Conservation (phyloP, 2,113 vertebrate species). For the Saguinus imperator region DNA sequence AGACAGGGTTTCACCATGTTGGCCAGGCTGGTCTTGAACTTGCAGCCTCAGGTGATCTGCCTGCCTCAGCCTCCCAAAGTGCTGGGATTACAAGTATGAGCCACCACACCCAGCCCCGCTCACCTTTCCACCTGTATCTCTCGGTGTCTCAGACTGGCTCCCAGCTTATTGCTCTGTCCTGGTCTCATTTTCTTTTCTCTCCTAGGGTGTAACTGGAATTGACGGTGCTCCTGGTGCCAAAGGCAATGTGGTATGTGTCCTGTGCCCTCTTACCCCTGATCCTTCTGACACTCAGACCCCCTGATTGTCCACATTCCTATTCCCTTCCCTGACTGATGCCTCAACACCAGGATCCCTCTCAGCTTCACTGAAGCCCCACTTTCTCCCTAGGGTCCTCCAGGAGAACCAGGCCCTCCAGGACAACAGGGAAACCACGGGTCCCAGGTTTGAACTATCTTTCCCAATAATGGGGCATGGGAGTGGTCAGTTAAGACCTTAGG, state of each 20-base stretch:
- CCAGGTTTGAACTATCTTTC: slow-evolving; percentile 84
- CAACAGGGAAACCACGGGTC: slow-evolving; percentile 94
- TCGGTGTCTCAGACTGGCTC: background rate
- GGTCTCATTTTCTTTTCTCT: slow-evolving; percentile 29
- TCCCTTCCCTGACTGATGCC: background rate
- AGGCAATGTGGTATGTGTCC: slow-evolving; percentile 88
- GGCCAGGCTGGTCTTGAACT: too few species aligned
- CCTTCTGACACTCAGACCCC: background rate
- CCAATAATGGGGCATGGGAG: fast-evolving
- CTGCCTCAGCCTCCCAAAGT: too few species aligned
- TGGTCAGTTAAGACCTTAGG: background rate
- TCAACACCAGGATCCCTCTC: background rate
- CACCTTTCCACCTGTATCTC: background rate
- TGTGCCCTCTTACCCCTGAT: background rate
- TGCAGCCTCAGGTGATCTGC: too few species aligned
- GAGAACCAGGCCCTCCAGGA: slow-evolving; percentile 91
- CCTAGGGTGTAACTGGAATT: slow-evolving; percentile 87
- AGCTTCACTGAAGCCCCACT: background rate
- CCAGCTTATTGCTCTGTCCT: background rate
- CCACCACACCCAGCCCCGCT: fast-evolving
- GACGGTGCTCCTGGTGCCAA: slow-evolving; percentile 91
- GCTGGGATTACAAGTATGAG: too few species aligned
- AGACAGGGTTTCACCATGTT: too few species aligned
- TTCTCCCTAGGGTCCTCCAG: slow-evolving; percentile 86
- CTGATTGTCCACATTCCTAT: fast-evolving